Evolutionary conservation across 2,797 vertebrate species (phyloP).

Genomic region (Lagodon rhomboides): DNA sequence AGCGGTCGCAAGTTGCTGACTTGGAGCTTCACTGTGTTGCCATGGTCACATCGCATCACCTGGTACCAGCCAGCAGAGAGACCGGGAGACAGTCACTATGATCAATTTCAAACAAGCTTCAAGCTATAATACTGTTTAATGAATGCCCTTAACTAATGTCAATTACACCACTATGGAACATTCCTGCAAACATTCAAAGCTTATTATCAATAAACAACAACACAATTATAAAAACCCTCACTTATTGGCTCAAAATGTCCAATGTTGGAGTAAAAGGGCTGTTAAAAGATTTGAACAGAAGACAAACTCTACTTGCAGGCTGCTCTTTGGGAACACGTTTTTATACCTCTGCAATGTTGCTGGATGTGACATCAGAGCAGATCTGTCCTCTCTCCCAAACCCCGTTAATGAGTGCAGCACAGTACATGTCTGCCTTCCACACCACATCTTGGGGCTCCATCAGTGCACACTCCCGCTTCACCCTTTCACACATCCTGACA

Average conservation of each 20-base stretch:
- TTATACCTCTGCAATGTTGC: constrained; percentile 86
- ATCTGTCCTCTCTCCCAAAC: constrained; percentile 91
- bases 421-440: constrained; percentile 89
- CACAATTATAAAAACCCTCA: background rate
- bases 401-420: constrained; percentile 85
- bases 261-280: background rate
- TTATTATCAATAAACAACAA: background rate
- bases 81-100: background rate
- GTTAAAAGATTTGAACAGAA: background rate
- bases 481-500: constrained; percentile 87
- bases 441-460: constrained; percentile 74
- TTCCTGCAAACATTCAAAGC: background rate
- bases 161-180: background rate
- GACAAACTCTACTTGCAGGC: background rate
- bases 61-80: constrained; percentile 61
- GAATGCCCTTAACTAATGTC: background rate
- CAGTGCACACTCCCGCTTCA: constrained; percentile 83
- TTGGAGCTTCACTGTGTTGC: constrained; percentile 83
- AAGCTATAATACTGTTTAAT: background rate
- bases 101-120: background rate
- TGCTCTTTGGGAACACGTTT: background rate
- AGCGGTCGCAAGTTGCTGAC: constrained; percentile 86
- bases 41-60: constrained; percentile 92
- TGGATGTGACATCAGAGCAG: constrained; percentile 75
- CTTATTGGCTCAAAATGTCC: background rate